These are phyloP conservation scores for Dryobota labecula DNA, from an alignment of 2,888 invertebrate species.

Conservation along the genomic window DNA sequence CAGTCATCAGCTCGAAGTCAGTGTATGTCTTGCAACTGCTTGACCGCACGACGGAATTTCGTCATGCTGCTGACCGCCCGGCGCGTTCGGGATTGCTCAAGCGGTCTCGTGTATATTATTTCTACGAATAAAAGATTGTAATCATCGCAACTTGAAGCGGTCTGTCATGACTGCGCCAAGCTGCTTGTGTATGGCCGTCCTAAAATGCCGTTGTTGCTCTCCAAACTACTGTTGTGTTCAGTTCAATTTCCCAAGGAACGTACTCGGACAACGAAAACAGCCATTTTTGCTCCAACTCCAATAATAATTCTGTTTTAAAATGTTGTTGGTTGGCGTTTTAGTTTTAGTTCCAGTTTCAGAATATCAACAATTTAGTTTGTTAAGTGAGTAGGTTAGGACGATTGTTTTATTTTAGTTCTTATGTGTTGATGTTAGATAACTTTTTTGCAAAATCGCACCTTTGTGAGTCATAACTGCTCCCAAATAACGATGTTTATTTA, in stretches of 20 bases:
- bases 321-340: conserved; percentile 53
- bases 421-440: not conserved
- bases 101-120: not conserved
- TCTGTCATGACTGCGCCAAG: not conserved
- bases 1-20: not conserved
- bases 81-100: not conserved
- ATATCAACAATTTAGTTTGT: conserved; percentile 52
- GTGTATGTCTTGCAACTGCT: not conserved
- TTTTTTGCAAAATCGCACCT: not conserved
- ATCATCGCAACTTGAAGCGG: not conserved
- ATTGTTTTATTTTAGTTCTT: conserved; percentile 8
- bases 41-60: not conserved
- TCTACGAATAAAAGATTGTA: not conserved
- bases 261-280: conserved; percentile 61
- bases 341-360: conserved; percentile 33
- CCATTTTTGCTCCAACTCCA: conserved; percentile 63
- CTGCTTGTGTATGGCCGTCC: not conserved
- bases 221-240: conserved; percentile 59
- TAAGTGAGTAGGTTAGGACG: conserved; percentile 27
- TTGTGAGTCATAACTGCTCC: too few species aligned
- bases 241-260: conserved; percentile 66
- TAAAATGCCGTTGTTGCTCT: conserved; percentile 55
- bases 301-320: conserved; percentile 66
- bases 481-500: too few species aligned
- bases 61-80: not conserved